phyloP scores from a whole-genome alignment of 1,140 invertebrate genomes.

The Nixonia krombeini region DNA sequence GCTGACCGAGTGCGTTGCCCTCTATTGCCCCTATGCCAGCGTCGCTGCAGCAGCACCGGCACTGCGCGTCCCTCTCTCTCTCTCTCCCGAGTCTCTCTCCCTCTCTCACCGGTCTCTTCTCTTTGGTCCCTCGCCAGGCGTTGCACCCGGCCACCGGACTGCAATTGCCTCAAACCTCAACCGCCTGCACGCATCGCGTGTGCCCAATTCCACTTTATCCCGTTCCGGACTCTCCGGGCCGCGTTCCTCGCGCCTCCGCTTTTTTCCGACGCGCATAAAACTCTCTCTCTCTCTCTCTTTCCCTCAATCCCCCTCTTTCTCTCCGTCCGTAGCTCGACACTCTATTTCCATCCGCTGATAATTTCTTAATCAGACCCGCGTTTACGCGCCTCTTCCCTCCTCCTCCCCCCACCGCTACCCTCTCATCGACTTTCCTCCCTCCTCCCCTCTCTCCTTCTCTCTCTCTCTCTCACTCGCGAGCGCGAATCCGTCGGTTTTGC shows the following conservation, averaged over 20 bases:
- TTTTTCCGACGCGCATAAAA: conserved; percentile 22
- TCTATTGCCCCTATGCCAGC: conserved; percentile 69
- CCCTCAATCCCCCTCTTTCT: conserved; percentile 3
- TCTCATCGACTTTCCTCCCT: too few species aligned
- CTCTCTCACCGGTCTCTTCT: conserved; percentile 20
- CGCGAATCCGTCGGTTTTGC: too few species aligned
- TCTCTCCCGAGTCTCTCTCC: conserved; percentile 18
- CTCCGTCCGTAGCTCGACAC: background rate
- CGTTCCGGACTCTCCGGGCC: conserved; percentile 49
- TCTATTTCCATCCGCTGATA: background rate
- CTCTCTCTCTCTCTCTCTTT: conserved; percentile 11
- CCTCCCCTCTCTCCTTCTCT: too few species aligned
- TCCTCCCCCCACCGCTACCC: too few species aligned
- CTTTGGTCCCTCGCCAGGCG: conserved; percentile 32
- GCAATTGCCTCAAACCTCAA: conserved; percentile 63
- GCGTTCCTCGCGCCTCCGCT: conserved; percentile 36
- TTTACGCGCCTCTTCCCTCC: too few species aligned
- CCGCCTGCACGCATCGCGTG: conserved; percentile 55
- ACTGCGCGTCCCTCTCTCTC: conserved; percentile 29
- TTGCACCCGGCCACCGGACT: conserved; percentile 55
- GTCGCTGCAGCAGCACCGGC: conserved; percentile 56
- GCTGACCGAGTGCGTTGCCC: conserved; percentile 73
- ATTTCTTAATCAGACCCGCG: too few species aligned
- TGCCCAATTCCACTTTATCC: conserved; percentile 60
- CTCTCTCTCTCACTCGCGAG: too few species aligned